Conservation (phyloP, 2,888 invertebrate genomes). For the Choreutis nemorana region DNA sequence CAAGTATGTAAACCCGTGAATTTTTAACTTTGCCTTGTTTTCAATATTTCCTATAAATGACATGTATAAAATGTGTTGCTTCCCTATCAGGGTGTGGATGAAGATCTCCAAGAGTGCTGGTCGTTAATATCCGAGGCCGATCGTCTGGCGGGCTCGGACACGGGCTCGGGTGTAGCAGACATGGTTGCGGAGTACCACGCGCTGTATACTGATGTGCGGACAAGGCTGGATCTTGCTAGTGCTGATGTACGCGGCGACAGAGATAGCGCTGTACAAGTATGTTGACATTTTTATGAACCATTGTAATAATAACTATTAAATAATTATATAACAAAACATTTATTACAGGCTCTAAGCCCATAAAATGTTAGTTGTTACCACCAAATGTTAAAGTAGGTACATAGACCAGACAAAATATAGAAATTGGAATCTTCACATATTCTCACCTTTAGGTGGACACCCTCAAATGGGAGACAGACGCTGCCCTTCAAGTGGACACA, state of each 20-base stretch:
- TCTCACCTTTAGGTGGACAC: slow-evolving; percentile 73
- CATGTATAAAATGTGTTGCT: neutral
- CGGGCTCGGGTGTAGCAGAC: slow-evolving; percentile 26
- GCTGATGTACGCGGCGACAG: slow-evolving; percentile 43
- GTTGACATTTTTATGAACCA: neutral
- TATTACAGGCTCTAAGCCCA: too few relatives aligned
- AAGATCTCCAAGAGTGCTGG: slow-evolving; percentile 40
- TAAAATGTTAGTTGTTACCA: too few relatives aligned
- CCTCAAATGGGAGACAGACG: slow-evolving; percentile 77
- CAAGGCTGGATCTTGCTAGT: slow-evolving; percentile 36
- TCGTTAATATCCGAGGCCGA: slow-evolving; percentile 43
- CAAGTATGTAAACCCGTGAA: slow-evolving; percentile 54
- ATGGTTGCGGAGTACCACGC: slow-evolving; percentile 51
- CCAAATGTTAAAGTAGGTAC: too few relatives aligned
- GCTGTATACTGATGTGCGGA: slow-evolving; percentile 37
- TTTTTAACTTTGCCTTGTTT: slow-evolving; percentile 3
- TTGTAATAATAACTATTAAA: too few relatives aligned
- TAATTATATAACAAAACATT: too few relatives aligned
- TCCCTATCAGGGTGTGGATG: slow-evolving; percentile 34
- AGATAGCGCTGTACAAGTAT: slow-evolving; percentile 50
- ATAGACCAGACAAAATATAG: too few relatives aligned
- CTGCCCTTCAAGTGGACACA: slow-evolving; percentile 84
- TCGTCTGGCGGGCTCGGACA: slow-evolving; percentile 29
- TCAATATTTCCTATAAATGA: slow-evolving; percentile 3
- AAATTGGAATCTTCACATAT: neutral